phyloP scores from a whole-genome alignment of 2,113 vertebrate species.

The Danio rerio region GRCz12tu NC_133180.1:9886501-9887000 shows the following conservation, averaged over 20 bases:
- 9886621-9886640: conserved; percentile 72
- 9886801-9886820: conserved; percentile 82
- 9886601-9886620: conserved; percentile 88
- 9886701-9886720: conserved; percentile 63
- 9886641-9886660: conserved; percentile 79
- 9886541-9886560: no score
- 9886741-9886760: conserved; percentile 75
- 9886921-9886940: no score
- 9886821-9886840: conserved; percentile 82
- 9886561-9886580: no score
- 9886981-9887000: no score
- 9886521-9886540: no score
- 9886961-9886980: no score
- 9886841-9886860: not conserved
- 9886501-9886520: no score
- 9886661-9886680: conserved; percentile 78
- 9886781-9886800: conserved; percentile 86
- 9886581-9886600: conserved; percentile 42
- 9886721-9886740: conserved; percentile 69
- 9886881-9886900: no score
- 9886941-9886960: no score
- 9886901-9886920: no score
- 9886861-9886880: no score
- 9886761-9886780: conserved; percentile 79
- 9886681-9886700: conserved; percentile 65